Conservation (phyloP, 2,797 vertebrate genomes). For the Crenichthys baileyi region DNA sequence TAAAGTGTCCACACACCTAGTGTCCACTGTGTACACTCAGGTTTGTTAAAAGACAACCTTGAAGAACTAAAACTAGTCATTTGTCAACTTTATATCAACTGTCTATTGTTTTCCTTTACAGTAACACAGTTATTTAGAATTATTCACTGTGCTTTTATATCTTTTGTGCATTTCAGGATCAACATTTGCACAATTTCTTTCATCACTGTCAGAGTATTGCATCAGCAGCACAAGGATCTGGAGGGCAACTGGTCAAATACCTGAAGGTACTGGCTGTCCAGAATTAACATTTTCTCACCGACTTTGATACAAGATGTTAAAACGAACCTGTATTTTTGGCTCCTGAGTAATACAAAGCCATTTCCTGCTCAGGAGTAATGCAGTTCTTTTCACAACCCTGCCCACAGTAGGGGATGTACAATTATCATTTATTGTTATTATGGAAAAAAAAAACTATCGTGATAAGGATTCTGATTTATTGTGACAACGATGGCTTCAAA, state of each 20-base stretch:
- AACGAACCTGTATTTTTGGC: not conserved
- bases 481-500: not conserved
- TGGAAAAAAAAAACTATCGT: no score
- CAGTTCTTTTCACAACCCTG: no score
- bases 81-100: not conserved
- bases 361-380: no score
- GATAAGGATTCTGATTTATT: no score
- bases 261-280: slow-evolving; percentile 87
- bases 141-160: not conserved
- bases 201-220: slow-evolving; percentile 91
- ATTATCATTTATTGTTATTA: not conserved
- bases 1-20: slow-evolving; percentile 92
- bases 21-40: slow-evolving; percentile 98
- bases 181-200: slow-evolving; percentile 98
- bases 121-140: not conserved
- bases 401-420: not conserved
- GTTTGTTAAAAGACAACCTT: slow-evolving; percentile 66
- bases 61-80: not conserved
- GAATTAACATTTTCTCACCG: not conserved
- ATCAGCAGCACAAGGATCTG: slow-evolving; percentile 82
- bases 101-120: not conserved
- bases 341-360: no score
- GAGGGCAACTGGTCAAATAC: slow-evolving; percentile 95
- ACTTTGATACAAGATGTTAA: not conserved
- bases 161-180: slow-evolving; percentile 83